Evolutionary conservation across 1,140 invertebrate genomes (phyloP), one percentile per base, ranked within the genome.

Genomic region (Pseudomyrmex concolor): DNA sequence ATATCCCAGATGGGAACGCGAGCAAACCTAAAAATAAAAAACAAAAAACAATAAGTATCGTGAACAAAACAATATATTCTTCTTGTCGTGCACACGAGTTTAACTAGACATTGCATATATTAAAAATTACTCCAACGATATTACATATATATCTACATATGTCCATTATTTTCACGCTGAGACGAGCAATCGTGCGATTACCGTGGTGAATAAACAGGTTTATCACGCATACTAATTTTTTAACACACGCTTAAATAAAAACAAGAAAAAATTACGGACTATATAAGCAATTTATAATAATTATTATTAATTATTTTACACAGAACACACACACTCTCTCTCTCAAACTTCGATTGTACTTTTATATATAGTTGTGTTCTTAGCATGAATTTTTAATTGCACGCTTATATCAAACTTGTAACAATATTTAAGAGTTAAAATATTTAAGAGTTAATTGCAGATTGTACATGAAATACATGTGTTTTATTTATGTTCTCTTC

Each of bases 1-100:
- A 70, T 45, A 17, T 80, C 54, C 45, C 19, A 50, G 34, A 34
- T 19, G 45, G 15, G 59, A 34, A 50, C 64, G 5, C 45, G 70
- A 25, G 25, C 19, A 48, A 70, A 59, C 7, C 15, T 48, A 48
- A 59, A 80, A 80, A 59, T 45, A 13, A 7, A 54, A 64, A 54
- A 64, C 43, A 34, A 54, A 57, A 25, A 48, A 10, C 0, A 10
- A 13, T 51, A 12, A 48, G 19, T 59, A 15, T 34, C 43, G 22
- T 70, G 54, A 80, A 80, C 25, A 59, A 59, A 78, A 12, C n/a
- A 12, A 78, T 78, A 68, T 78, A 68, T 78, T 78, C 1, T 54
- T 48, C 5, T 34, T 5, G 34, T 0, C 34, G 5, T 5, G 17
- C 34, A 1, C 45, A 13, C 67, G 55, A 78, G 51, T 80, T 80